A percentile compares a stretch with the other conserved stretches of the same genome.
These are phyloP conservation scores for Excalfactoria chinensis DNA, from an alignment of 2,113 vertebrate genomes.

Conservation along the genomic window DNA sequence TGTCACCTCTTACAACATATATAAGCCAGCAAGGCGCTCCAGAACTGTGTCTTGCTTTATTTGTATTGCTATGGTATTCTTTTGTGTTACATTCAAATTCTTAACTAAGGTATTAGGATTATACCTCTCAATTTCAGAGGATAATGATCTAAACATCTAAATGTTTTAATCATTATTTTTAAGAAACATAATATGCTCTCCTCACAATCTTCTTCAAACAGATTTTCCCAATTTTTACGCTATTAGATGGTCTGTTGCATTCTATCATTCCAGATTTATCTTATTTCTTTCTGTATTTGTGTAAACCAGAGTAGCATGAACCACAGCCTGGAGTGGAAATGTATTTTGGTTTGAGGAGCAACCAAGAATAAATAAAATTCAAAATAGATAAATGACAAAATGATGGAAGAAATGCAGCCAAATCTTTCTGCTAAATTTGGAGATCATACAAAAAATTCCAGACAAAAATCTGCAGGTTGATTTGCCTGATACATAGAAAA, in stretches of 20 bases:
- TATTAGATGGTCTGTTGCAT: neutral
- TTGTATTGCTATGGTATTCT: neutral
- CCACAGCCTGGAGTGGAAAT: neutral
- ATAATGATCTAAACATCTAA: neutral
- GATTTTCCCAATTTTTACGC: neutral
- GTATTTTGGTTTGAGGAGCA: neutral
- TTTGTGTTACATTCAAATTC: neutral
- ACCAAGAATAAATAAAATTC: neutral
- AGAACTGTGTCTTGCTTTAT: neutral
- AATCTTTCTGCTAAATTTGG: neutral
- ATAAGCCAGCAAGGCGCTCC: neutral
- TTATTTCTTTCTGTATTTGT: neutral
- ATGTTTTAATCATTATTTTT: neutral
- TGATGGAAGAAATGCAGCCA: neutral
- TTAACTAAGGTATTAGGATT: neutral
- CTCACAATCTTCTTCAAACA: neutral
- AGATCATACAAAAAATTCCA: neutral
- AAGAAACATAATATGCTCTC: neutral
- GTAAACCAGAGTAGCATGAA: neutral
- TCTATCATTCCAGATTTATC: neutral
- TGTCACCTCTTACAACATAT: neutral
- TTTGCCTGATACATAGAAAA: neutral
- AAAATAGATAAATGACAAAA: neutral
- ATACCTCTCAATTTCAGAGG: neutral
- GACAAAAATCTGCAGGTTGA: neutral